Conservation (phyloP, 2,113 vertebrate genomes). For the Equus quagga region DNA sequence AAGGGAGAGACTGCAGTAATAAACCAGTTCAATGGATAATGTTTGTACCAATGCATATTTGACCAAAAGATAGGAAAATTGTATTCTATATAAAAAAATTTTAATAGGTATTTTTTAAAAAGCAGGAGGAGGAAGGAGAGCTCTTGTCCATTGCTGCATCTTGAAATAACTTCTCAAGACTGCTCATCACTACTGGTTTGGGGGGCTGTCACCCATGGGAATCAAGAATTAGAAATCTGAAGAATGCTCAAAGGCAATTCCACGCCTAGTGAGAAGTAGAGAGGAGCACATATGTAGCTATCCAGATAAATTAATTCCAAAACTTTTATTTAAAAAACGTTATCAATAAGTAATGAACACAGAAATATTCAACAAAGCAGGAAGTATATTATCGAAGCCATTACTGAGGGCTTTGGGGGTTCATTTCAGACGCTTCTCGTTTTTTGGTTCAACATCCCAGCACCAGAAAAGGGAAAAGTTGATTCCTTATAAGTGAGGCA, state of each 20-base stretch:
- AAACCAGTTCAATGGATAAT: background rate
- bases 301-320: background rate
- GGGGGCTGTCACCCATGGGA: background rate
- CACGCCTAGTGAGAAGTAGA: background rate
- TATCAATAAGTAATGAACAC: background rate
- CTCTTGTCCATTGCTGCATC: background rate
- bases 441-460: background rate
- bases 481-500: background rate
- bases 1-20: background rate
- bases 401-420: background rate
- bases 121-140: background rate
- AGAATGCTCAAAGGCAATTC: background rate
- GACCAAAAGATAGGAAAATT: slow-evolving; percentile 16
- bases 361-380: background rate
- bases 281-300: background rate
- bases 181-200: background rate
- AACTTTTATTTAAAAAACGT: background rate
- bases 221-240: slow-evolving; percentile 25
- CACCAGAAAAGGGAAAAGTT: background rate
- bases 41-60: background rate
- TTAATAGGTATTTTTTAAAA: background rate
- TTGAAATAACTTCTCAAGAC: slow-evolving; percentile 38
- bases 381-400: background rate
- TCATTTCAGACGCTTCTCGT: background rate
- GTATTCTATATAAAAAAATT: background rate